Conservation (phyloP, 2,113 vertebrate genomes). For the Rafetus swinhoei region DNA sequence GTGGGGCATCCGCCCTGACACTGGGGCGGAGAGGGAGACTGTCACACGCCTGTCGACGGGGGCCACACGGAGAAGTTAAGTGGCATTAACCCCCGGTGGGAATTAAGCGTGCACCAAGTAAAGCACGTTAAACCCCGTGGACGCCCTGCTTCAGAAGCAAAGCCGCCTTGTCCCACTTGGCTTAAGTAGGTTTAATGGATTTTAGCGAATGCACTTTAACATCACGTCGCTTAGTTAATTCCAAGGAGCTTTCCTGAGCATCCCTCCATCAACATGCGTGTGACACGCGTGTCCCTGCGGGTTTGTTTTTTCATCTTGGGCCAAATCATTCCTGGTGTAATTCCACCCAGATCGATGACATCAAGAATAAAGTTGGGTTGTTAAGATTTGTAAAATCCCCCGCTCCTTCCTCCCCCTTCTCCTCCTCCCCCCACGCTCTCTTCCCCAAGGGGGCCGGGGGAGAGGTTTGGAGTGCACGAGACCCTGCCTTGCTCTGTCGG, state of each 20-base stretch:
- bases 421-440: too few relatives aligned
- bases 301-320: too few relatives aligned
- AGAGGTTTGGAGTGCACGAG: too few relatives aligned
- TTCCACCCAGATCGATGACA: too few relatives aligned
- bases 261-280: not conserved
- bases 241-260: not conserved
- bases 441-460: too few relatives aligned
- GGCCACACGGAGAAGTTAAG: not conserved
- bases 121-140: not conserved
- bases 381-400: too few relatives aligned
- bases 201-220: slow-evolving; percentile 44
- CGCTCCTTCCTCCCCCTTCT: too few relatives aligned
- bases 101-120: not conserved
- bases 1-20: too few relatives aligned
- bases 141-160: not conserved
- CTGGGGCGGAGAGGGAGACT: not conserved
- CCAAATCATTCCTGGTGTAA: too few relatives aligned
- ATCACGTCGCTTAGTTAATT: slow-evolving; percentile 16
- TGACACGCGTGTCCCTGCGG: too few relatives aligned
- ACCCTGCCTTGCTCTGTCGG: not conserved
- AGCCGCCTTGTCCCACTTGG: not conserved
- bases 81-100: slow-evolving; percentile 14
- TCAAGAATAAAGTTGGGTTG: too few relatives aligned
- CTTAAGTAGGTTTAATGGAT: slow-evolving; percentile 34
- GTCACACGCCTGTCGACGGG: too few relatives aligned